Percentiles rank a stretch among this genome's conserved stretches.
These are phyloP conservation scores for Pyrgus malvae DNA, from an alignment of 2,888 invertebrate genomes.

Conservation along the genomic window DNA sequence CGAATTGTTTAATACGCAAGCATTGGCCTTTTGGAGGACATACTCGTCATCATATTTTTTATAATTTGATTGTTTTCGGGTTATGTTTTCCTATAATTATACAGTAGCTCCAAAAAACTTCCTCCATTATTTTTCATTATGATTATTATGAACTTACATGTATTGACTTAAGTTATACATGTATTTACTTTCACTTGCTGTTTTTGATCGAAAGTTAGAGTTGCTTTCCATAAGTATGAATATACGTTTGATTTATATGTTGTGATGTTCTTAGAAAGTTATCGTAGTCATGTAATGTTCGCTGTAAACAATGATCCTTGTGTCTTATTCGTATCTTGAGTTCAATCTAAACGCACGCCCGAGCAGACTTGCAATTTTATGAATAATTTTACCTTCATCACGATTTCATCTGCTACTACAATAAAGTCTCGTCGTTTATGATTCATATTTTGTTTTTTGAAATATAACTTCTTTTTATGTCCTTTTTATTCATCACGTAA, in stretches of 20 bases:
- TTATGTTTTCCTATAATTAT: too few relatives aligned
- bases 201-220: slow-evolving; percentile 3
- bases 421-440: slow-evolving; percentile 21
- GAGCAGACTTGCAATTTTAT: slow-evolving; percentile 23
- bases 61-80: too few relatives aligned
- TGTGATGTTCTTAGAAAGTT: neutral
- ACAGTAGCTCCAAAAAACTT: too few relatives aligned
- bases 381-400: slow-evolving; percentile 28
- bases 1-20: too few relatives aligned
- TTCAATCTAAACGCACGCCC: slow-evolving; percentile 17
- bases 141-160: neutral
- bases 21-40: too few relatives aligned
- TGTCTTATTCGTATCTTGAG: slow-evolving; percentile 18
- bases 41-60: too few relatives aligned
- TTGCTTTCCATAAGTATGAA: neutral
- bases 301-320: slow-evolving; percentile 12
- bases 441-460: slow-evolving; percentile 22
- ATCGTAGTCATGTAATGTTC: neutral
- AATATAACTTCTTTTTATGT: slow-evolving; percentile 7
- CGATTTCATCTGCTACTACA: slow-evolving; percentile 27
- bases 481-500: slow-evolving; percentile 25
- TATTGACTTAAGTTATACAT: neutral
- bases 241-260: neutral
- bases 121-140: neutral
- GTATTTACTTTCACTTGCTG: neutral